Conservation (phyloP, 2,113 vertebrate species). For the Cebus imitator region DNA sequence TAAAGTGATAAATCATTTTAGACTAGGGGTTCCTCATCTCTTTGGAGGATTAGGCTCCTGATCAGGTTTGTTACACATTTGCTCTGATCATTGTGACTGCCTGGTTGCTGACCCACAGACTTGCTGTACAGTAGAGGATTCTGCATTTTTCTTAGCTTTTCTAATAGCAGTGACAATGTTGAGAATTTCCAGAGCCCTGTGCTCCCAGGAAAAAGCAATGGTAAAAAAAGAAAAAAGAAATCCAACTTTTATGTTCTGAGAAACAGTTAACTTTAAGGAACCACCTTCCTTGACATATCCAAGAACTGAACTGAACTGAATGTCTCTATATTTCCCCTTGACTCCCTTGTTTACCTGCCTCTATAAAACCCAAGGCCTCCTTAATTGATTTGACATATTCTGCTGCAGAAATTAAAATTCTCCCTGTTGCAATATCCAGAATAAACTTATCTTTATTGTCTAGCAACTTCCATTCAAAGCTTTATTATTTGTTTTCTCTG, state of each 20-base stretch:
- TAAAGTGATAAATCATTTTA: neutral
- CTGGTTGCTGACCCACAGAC: neutral
- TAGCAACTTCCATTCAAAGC: neutral
- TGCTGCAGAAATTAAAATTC: neutral
- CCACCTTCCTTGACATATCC: too few relatives aligned
- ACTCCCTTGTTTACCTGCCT: neutral
- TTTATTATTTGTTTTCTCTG: neutral
- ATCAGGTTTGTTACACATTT: neutral
- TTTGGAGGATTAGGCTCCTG: neutral
- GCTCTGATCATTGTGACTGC: neutral
- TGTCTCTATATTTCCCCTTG: fast-evolving
- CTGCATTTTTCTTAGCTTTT: neutral
- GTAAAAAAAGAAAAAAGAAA: neutral
- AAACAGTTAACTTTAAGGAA: neutral
- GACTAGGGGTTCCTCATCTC: neutral
- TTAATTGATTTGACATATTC: neutral
- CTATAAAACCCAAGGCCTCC: neutral
- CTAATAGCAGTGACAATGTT: neutral
- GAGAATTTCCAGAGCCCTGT: neutral
- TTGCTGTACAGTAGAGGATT: neutral
- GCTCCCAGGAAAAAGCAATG: neutral
- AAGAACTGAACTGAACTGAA: fast-evolving
- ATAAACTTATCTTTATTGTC: neutral
- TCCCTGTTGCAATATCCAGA: too few relatives aligned
- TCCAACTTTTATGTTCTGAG: neutral